Conservation (phyloP, 2,888 invertebrate species). For the Synergus gifuensis region DNA sequence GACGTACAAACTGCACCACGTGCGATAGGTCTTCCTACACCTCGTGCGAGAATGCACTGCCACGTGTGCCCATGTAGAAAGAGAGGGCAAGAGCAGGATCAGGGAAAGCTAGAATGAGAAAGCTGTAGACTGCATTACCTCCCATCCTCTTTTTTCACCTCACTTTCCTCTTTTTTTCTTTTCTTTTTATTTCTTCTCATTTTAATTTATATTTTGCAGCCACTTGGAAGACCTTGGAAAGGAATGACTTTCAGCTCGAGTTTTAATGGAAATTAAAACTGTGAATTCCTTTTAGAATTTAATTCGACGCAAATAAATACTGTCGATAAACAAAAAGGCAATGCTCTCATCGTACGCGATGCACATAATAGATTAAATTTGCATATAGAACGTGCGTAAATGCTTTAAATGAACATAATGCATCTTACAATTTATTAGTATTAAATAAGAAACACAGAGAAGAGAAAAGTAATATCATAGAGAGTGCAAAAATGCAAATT, state of each 20-base stretch:
- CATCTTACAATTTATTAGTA: too few relatives aligned
- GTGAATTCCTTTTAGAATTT: background rate
- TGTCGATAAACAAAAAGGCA: background rate
- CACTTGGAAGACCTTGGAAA: background rate
- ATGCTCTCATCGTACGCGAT: background rate
- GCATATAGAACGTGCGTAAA: background rate
- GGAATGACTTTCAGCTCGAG: background rate
- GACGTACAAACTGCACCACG: constrained; percentile 57
- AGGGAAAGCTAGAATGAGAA: background rate
- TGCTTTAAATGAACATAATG: too few relatives aligned
- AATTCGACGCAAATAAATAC: background rate
- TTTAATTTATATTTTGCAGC: background rate
- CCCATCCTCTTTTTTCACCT: background rate
- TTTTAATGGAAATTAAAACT: background rate
- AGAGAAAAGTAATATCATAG: background rate
- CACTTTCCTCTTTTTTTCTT: background rate
- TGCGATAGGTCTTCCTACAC: constrained; percentile 52
- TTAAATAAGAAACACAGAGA: background rate
- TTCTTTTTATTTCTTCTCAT: background rate
- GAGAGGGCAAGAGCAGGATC: background rate
- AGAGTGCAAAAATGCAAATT: background rate
- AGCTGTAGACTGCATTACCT: background rate
- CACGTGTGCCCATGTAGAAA: constrained; percentile 56
- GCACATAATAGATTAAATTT: background rate
- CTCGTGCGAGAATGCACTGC: constrained; percentile 45